Evolutionary conservation across 2,113 vertebrate genomes (phyloP).

Genomic region (Sinocyclocheilus rhinocerous): DNA sequence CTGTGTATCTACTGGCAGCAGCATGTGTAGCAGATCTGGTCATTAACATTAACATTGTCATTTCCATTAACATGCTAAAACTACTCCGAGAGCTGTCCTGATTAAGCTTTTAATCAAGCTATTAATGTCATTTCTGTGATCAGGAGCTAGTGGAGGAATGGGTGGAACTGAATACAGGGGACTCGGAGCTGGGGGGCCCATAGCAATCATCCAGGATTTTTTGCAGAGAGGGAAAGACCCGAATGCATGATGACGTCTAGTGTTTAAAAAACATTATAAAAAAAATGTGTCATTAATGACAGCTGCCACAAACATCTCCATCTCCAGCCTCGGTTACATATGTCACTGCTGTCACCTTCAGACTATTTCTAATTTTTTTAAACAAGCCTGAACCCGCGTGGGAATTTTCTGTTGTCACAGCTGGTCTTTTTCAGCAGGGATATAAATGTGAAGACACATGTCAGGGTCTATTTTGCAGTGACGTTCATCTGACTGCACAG

Average conservation of each 20-base stretch:
- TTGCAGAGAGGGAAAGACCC: no score
- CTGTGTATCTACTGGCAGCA: neutral
- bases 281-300: neutral
- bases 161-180: no score
- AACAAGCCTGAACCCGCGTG: no score
- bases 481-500: neutral
- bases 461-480: neutral
- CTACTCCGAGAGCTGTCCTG: no score
- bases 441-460: neutral
- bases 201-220: no score
- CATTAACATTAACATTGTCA: neutral
- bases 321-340: neutral
- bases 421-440: neutral
- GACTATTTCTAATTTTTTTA: neutral
- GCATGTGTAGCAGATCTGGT: neutral
- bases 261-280: neutral
- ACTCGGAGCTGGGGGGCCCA: no score
- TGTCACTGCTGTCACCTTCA: constrained; percentile 1
- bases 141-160: neutral
- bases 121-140: neutral
- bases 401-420: neutral
- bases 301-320: constrained; percentile 7
- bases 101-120: neutral
- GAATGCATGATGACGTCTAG: neutral
- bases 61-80: neutral